A percentile compares a stretch with the other conserved stretches of the same genome.
Conservation (phyloP, 2,797 vertebrate species). For the Luscinia luscinia region DNA sequence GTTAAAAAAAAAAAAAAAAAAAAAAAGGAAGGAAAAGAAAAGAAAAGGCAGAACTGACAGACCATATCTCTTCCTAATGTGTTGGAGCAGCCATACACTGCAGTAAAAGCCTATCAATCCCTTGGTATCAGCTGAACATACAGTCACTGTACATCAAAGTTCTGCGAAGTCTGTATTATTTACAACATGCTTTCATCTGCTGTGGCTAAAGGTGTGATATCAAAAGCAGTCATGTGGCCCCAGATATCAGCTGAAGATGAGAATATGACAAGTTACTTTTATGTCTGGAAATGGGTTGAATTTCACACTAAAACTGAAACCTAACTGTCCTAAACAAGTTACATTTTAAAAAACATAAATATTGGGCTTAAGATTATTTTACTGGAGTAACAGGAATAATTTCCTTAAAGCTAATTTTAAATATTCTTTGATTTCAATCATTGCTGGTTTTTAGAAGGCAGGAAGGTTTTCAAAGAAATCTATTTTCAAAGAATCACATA, state of each 20-base stretch:
- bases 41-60: neutral
- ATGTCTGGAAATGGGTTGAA: neutral
- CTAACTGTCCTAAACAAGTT: neutral
- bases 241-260: neutral
- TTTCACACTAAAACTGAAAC: neutral
- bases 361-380: neutral
- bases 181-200: neutral
- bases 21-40: too few species aligned
- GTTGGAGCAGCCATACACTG: neutral
- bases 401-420: neutral
- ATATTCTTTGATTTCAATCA: neutral
- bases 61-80: neutral
- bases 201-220: slow-evolving; percentile 17
- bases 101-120: neutral
- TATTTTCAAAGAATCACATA: neutral
- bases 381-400: neutral
- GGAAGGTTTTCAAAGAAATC: neutral
- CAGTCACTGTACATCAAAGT: neutral
- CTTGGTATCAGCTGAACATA: neutral
- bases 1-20: neutral
- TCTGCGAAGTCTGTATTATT: slow-evolving; percentile 23
- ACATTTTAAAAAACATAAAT: neutral
- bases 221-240: slow-evolving; percentile 22
- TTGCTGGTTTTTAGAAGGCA: neutral
- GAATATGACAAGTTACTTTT: slow-evolving; percentile 12